Base-by-base conservation (phyloP, 2,888 invertebrate genomes). In the Nomada flava region DNA sequence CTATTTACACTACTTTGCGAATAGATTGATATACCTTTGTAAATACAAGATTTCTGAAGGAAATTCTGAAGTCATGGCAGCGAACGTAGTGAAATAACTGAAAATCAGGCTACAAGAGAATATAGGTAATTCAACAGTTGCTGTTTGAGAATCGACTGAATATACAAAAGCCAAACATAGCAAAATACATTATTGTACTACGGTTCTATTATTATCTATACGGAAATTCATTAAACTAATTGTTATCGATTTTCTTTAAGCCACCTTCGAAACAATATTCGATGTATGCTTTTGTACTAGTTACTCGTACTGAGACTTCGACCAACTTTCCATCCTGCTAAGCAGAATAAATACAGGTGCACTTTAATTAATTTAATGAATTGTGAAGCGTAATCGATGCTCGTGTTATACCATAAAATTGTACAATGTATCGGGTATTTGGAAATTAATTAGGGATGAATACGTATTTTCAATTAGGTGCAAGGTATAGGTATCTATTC, bases 1-100 rank as follows among this genome's bases (percentile, higher is more conserved):
- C 26, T 71, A 23, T 71, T 71, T 71, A 18, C 70, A 36, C 20
- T 52, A 50, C 47, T 60, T 70, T 29, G 50, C 59, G 59, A 60
- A 59, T 60, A 60, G 60, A 15, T 36, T 15, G 60, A 71, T 23
- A 47, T 15, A 50, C 15, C 20, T 62, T 52, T 15, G 29, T 47
- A 60, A 71, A 52, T 9, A 62, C 11, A 23, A 20, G 13, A 7
- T 47, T 23, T 47, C 44, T n/a, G 9, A 11, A 60, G 29, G 15
- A 15, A 26, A 70, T 36, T 59, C 29, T 2, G 15, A 26, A 20
- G 9, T 52, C 18, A 23, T 15, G 13, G 7, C 47, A 50, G 47
- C 13, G 23, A 7, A 47, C n/a, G 26, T 9, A 26, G 10, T 10
- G 26, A 50, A 64, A 52, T 50, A 50, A 42, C 50, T 50, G 50